Percentiles rank a stretch among this genome's conserved stretches.
Conservation (phyloP, 2,113 vertebrate species). For the Lasiurus borealis region DNA sequence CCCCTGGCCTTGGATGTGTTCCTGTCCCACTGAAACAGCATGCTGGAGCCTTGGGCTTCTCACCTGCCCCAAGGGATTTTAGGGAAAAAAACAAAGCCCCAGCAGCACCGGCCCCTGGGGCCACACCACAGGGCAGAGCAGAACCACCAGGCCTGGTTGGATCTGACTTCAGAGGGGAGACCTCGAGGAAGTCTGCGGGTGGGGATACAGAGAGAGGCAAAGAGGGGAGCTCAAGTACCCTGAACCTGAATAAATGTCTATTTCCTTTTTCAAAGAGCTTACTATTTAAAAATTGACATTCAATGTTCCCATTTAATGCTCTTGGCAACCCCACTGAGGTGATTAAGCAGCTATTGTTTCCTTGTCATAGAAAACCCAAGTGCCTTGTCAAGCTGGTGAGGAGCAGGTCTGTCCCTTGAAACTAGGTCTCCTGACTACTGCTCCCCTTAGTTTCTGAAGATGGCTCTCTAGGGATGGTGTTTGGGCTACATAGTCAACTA, state of each 20-base stretch:
- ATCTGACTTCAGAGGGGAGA: background rate
- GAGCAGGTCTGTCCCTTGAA: background rate
- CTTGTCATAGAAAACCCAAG: background rate
- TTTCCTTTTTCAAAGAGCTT: constrained; percentile 8
- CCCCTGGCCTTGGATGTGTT: background rate
- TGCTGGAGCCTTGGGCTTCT: background rate
- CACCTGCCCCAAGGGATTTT: background rate
- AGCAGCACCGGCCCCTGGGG: background rate
- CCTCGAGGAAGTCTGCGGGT: background rate
- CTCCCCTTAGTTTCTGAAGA: background rate
- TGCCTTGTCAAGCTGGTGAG: too few species aligned
- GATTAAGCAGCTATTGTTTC: background rate
- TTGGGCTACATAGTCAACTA: background rate
- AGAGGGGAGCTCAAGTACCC: background rate
- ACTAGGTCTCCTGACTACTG: background rate
- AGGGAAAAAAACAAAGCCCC: background rate
- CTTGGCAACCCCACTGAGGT: background rate
- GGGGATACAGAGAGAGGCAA: background rate
- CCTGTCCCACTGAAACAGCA: background rate
- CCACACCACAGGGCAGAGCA: background rate
- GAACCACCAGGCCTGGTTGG: background rate
- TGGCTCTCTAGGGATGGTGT: background rate
- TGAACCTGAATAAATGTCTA: background rate
- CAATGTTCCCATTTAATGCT: background rate
- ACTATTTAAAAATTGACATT: background rate